A percentile compares a stretch with the other conserved stretches of the same genome.
Evolutionary conservation across 2,888 invertebrate species (phyloP).

Genomic region (Eutolmus rufibarbis): DNA sequence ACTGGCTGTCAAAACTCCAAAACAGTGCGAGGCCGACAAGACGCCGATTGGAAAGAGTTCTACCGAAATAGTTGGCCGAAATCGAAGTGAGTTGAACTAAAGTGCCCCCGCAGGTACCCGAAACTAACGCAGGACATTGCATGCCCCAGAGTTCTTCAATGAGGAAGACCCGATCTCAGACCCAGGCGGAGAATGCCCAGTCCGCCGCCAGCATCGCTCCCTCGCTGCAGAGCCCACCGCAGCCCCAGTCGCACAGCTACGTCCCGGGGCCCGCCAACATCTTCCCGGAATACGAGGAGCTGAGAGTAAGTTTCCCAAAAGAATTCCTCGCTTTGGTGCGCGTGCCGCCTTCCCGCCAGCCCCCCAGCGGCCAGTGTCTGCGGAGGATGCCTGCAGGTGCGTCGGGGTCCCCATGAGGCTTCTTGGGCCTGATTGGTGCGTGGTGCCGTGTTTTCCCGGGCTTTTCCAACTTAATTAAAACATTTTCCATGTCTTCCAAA

Average conservation of each 20-base stretch:
- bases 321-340: not conserved
- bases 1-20: slow-evolving; percentile 21
- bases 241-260: slow-evolving; percentile 42
- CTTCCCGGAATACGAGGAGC: not conserved
- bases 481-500: not conserved
- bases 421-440: not conserved
- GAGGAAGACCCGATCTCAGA: slow-evolving; percentile 62
- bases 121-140: not conserved
- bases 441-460: not conserved
- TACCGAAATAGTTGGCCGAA: not conserved
- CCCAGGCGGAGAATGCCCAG: slow-evolving; percentile 59
- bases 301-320: not conserved
- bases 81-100: not conserved
- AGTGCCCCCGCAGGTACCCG: not conserved
- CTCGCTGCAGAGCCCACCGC: slow-evolving; percentile 42
- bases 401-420: not conserved
- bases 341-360: not conserved
- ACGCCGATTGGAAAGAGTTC: not conserved
- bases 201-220: slow-evolving; percentile 46
- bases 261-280: not conserved
- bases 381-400: not conserved
- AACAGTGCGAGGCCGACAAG: not conserved
- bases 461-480: not conserved
- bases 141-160: slow-evolving; percentile 48
- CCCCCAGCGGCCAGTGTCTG: not conserved